Evolutionary conservation across 2,797 vertebrate species (phyloP), one percentile per base, ranked within the genome.

Genomic region (Rhinichthys osculus): DNA sequence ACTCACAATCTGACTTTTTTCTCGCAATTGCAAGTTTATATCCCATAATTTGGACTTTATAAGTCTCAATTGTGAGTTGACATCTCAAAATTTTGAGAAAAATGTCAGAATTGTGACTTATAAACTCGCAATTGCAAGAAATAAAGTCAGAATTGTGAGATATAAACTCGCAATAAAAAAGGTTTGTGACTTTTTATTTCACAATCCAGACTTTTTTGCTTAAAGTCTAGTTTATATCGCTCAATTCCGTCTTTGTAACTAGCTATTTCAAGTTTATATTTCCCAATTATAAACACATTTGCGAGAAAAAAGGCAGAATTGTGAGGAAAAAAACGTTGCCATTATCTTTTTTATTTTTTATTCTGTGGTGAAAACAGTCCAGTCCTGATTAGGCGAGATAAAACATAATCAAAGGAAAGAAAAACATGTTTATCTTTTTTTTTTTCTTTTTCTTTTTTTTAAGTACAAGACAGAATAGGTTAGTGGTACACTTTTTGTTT

Each of bases 361-460:
- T 70, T 42, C 69, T 4, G n/a, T 73, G 71, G 14, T 13, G 2
- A 1, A 44, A 72, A 72, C 7, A 62, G 11, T 64, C n/a, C 62
- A 66, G 14, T 66, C 62, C 0, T 64, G 27, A 64, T 13, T 16
- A 33, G 62, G 27, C 3, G 3, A 17, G 14, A 66, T 66, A 8
- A 66, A 66, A 66, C 27, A 11, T 62, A 30, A 64, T 64, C 13
- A 64, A 27, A 62, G 59, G 11, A 27, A 59, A 27, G 59, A 13
- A 62, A 62, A 62, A 27, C 9, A 54, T 21, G 23, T 57, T 57
- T 23, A 23, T 19, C 30, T 35, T 4, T 35, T 35, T 16, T 52
- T 23, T 9, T 0, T 0, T 0, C n/a, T n/a, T n/a, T 44, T 11
- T 27, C 2, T 27, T 16, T 16, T 30, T 0, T 66, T 66, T 17